Evolutionary conservation across 2,888 invertebrate genomes (phyloP).

Genomic region (Eupsilia transversa): DNA sequence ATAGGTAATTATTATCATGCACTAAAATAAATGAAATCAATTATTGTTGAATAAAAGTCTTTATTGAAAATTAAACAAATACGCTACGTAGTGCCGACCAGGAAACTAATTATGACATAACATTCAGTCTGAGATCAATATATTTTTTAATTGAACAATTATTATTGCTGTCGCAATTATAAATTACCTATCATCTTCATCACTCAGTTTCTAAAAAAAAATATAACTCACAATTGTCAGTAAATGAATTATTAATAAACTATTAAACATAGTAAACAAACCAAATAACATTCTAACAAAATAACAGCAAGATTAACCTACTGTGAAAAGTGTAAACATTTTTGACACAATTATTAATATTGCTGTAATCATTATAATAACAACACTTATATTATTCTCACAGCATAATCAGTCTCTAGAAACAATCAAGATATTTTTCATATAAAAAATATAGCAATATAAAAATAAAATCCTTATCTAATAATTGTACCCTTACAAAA

Average conservation of each 20-base stretch:
- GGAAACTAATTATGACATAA: background rate
- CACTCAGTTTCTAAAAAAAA: background rate
- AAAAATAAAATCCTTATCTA: background rate
- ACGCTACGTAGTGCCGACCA: too few relatives aligned
- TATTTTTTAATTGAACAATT: background rate
- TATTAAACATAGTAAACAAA: too few relatives aligned
- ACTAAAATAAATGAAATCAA: too few relatives aligned
- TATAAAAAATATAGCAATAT: background rate
- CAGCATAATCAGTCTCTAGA: background rate
- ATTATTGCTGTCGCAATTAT: background rate
- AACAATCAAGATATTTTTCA: slow-evolving; percentile 1
- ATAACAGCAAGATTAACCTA: slow-evolving; percentile 1
- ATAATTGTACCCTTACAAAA: background rate
- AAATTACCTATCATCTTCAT: background rate
- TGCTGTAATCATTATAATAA: background rate
- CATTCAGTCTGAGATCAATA: background rate
- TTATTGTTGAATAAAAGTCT: too few relatives aligned
- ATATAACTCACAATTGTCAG: too few relatives aligned
- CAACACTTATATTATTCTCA: background rate
- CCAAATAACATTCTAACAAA: too few relatives aligned
- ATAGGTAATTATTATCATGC: too few relatives aligned
- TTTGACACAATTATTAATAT: too few relatives aligned
- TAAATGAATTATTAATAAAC: too few relatives aligned
- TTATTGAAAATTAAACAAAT: too few relatives aligned
- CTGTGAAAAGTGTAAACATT: background rate